Percentiles rank a stretch among this genome's conserved stretches.
phyloP scores from a whole-genome alignment of 2,113 vertebrate species.

The Leucopternis melanops region DNA sequence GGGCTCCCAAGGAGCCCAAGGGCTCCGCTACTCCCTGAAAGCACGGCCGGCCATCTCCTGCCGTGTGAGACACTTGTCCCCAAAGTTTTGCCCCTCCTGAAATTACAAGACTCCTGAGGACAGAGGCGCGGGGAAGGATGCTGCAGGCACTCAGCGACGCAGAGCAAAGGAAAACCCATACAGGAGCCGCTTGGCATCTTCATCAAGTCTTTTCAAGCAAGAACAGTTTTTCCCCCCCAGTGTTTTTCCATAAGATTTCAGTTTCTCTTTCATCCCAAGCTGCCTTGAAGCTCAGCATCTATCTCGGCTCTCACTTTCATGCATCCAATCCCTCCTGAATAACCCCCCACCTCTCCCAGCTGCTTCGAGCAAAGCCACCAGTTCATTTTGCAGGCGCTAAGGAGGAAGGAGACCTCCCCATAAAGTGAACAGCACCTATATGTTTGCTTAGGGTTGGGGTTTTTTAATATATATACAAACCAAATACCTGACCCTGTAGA shows the following conservation, averaged over 20 bases:
- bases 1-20: background rate
- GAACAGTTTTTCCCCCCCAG: background rate
- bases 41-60: background rate
- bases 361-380: background rate
- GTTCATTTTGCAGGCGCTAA: background rate
- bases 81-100: background rate
- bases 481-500: background rate
- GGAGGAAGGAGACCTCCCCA: background rate
- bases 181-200: background rate
- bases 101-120: background rate
- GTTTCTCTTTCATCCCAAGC: background rate
- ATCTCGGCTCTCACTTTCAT: background rate
- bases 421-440: background rate
- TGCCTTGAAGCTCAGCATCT: background rate
- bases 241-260: background rate
- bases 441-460: background rate
- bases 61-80: background rate
- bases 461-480: background rate
- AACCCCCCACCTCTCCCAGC: background rate
- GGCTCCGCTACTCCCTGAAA: background rate
- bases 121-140: background rate
- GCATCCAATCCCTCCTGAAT: background rate
- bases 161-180: background rate
- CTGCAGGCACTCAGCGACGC: accelerated
- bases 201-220: background rate